Evolutionary conservation across 2,797 vertebrate species (phyloP).

Genomic region (Xiphophorus birchmanni): DNA sequence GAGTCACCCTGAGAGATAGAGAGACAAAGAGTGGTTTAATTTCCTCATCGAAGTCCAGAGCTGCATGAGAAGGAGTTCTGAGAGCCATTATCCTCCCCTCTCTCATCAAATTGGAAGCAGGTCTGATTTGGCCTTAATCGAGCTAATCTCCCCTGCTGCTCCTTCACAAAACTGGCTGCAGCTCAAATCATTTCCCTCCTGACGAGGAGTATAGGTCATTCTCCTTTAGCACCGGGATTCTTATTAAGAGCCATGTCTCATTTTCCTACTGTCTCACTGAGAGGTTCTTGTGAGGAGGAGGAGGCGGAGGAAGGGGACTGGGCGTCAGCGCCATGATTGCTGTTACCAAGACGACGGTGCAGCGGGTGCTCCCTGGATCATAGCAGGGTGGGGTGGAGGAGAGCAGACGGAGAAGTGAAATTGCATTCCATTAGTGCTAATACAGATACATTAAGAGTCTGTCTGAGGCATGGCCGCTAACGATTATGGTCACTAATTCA

Average conservation of each 20-base stretch:
- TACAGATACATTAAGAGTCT: conserved; percentile 80
- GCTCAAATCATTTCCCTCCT: conserved; percentile 75
- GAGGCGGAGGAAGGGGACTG: conserved; percentile 25
- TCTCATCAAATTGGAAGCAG: conserved; percentile 67
- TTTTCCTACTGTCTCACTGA: conserved; percentile 74
- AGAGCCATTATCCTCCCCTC: conserved; percentile 63
- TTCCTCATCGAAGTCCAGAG: conserved; percentile 51
- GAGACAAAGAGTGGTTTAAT: conserved; percentile 66
- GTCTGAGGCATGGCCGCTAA: conserved; percentile 61
- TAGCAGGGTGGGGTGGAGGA: conserved; percentile 73
- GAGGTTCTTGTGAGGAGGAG: conserved; percentile 38
- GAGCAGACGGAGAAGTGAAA: conserved; percentile 76
- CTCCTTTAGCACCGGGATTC: conserved; percentile 74
- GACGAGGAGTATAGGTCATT: conserved; percentile 74
- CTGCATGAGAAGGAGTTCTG: conserved; percentile 59
- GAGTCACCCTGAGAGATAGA: conserved; percentile 50
- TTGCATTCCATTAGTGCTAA: conserved; percentile 86
- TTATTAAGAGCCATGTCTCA: conserved; percentile 81
- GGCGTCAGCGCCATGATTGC: conserved; percentile 69
- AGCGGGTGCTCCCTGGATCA: conserved; percentile 68
- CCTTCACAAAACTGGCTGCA: conserved; percentile 53
- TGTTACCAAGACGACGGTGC: conserved; percentile 82
- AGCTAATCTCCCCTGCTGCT: conserved; percentile 76
- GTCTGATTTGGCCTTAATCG: conserved; percentile 75
- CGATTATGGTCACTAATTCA: conserved; percentile 77